phyloP scores from a whole-genome alignment of 2,888 invertebrate genomes.

The Cordilura impudica region DNA sequence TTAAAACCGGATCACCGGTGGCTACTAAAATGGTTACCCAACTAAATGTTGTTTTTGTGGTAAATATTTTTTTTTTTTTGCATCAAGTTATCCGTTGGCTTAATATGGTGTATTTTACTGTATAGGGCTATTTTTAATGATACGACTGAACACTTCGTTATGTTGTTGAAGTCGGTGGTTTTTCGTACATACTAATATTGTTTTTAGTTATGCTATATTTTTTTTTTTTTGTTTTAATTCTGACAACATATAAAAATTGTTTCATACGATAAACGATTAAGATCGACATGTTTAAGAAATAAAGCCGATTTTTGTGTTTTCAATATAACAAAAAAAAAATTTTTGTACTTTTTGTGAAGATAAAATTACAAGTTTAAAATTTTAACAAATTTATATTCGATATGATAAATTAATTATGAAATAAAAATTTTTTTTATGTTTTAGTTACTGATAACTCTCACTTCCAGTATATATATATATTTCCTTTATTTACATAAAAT shows the following conservation, averaged over 20 bases:
- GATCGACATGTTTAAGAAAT: slow-evolving; percentile 39
- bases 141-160: slow-evolving; percentile 37
- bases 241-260: background rate
- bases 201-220: slow-evolving; percentile 33
- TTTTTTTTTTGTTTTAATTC: slow-evolving; percentile 1
- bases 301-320: background rate
- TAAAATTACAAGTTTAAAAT: slow-evolving; percentile 35
- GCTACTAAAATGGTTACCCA: slow-evolving; percentile 58
- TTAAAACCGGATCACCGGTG: slow-evolving; percentile 59
- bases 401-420: slow-evolving; percentile 52
- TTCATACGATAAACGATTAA: slow-evolving; percentile 38
- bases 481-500: too few species aligned
- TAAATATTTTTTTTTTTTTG: slow-evolving; percentile 16
- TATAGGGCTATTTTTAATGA: slow-evolving; percentile 59
- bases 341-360: background rate
- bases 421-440: too few species aligned
- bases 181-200: slow-evolving; percentile 3
- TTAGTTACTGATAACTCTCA: too few species aligned
- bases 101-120: slow-evolving; percentile 49
- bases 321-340: background rate
- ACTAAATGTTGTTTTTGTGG: slow-evolving; percentile 47
- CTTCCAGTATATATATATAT: too few species aligned
- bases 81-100: slow-evolving; percentile 9
- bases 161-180: background rate
- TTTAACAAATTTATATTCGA: slow-evolving; percentile 5